These are phyloP conservation scores for Rapana venosa DNA, from an alignment of 2,888 invertebrate species.

Conservation along the genomic window DNA sequence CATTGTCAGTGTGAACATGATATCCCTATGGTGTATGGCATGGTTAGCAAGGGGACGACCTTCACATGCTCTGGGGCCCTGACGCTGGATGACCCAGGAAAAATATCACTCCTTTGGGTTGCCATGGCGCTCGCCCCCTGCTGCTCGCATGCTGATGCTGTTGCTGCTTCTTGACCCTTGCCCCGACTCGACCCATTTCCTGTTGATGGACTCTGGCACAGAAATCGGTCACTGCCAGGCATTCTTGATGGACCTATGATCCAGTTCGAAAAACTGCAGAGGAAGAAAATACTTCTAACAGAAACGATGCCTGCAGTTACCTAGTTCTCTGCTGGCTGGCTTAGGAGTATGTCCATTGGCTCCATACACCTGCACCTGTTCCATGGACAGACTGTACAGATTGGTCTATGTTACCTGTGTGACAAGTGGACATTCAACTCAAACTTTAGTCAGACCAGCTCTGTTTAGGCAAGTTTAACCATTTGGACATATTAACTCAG, in stretches of 20 bases:
- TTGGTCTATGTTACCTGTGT: too few relatives aligned
- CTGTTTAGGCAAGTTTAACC: neutral
- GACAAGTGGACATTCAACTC: too few relatives aligned
- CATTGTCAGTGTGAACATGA: slow-evolving; percentile 27
- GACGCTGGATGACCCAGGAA: slow-evolving; percentile 37
- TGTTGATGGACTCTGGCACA: neutral
- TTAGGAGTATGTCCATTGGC: too few relatives aligned
- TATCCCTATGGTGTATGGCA: slow-evolving; percentile 39
- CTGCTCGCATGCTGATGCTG: slow-evolving; percentile 27
- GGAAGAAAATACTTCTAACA: too few relatives aligned
- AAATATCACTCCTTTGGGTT: slow-evolving; percentile 20
- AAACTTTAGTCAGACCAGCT: neutral
- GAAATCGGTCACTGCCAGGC: too few relatives aligned
- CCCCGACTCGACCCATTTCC: neutral
- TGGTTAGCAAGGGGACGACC: slow-evolving; percentile 34
- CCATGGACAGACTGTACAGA: too few relatives aligned
- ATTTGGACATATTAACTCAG: neutral
- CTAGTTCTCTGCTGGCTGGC: too few relatives aligned
- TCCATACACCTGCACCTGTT: too few relatives aligned
- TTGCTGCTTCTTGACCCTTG: slow-evolving; percentile 15
- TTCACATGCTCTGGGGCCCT: slow-evolving; percentile 41
- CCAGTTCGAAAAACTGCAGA: too few relatives aligned
- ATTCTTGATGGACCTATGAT: too few relatives aligned
- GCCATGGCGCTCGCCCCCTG: slow-evolving; percentile 32
- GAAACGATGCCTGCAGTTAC: too few relatives aligned